Evolutionary conservation across 2,888 invertebrate genomes (phyloP), one percentile per base, ranked within the genome.

Genomic region (Netelia melanura): DNA sequence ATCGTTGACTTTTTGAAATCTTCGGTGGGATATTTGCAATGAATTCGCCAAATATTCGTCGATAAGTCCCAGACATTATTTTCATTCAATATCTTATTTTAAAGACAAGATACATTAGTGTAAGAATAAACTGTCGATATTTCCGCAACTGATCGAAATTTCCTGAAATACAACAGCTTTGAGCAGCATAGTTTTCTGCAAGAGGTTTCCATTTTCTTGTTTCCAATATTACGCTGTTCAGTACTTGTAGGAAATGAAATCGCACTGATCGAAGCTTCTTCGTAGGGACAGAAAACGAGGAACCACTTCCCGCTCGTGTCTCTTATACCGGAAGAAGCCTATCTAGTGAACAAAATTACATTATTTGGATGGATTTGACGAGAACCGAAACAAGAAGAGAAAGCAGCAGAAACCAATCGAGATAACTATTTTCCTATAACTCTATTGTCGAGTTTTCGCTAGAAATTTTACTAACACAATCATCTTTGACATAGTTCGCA

Each of bases 301-400:
- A 44, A 21, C 38, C 38, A 62, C 52, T 25, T 38, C 52, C 21
- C 54, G 25, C 61, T 61, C 48, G 78, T 65, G 70, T 56, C 21
- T 71, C 64, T 71, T 62, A 79, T 64, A 71, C 70, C 79, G 79
- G 79, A 79, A 79, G 79, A 54, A 54, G 71, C 61, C 38, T 71
- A 30, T 54, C 52, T 11, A 61, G 71, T 25, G 38, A 80, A 71
- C 72, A 58, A 76, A 65, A 81, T 83, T 79, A 58, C 83, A 75
- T 79, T 84, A 81, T 48, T 48, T 48, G 14, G 14, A 48, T 10
- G 48, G 48, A 10, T 48, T 48, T 14, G 48, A 48, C 10, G 14
- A 48, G 48, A 48, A 48, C 48, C 11, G 3, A 48, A 10, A 48
- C 3, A 14, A 48, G 10, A 8, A 48, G 1, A 14, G 48, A 48